Conservation (phyloP, 2,888 invertebrate genomes). For the Nipponacmea schrenckii region DNA sequence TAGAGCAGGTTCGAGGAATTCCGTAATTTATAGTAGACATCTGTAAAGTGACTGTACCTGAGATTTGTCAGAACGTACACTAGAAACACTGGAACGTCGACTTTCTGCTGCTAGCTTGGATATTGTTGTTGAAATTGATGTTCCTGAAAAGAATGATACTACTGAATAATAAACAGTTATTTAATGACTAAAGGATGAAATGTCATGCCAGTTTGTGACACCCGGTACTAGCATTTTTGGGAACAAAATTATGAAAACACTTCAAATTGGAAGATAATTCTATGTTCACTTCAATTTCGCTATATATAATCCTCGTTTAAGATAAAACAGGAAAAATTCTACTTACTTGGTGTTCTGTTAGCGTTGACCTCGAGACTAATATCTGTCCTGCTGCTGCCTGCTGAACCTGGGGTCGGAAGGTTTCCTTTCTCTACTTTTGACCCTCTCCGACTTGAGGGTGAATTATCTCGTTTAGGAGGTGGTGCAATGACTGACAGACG, state of each 20-base stretch:
- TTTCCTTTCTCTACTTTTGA: not conserved
- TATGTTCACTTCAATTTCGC: no score
- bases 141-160: not conserved
- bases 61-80: not conserved
- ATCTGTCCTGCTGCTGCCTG: slow-evolving; percentile 49
- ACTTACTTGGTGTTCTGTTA: slow-evolving; percentile 7
- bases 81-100: not conserved
- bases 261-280: no score
- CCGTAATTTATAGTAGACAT: not conserved
- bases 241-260: no score
- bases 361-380: slow-evolving; percentile 32
- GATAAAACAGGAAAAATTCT: no score
- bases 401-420: slow-evolving; percentile 28
- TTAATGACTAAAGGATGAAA: no score
- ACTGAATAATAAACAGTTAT: no score
- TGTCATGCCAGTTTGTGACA: no score
- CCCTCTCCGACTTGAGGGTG: slow-evolving; percentile 14
- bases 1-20: no score
- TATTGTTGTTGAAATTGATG: not conserved
- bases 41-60: not conserved
- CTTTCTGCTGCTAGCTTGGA: not conserved
- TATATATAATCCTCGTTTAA: no score
- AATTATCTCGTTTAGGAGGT: slow-evolving; percentile 29
- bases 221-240: no score
- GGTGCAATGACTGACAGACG: slow-evolving; percentile 44